Percentiles rank a stretch among this genome's conserved stretches.
Evolutionary conservation across 2,113 vertebrate species (phyloP).

Genomic region (Probosciger aterrimus): DNA sequence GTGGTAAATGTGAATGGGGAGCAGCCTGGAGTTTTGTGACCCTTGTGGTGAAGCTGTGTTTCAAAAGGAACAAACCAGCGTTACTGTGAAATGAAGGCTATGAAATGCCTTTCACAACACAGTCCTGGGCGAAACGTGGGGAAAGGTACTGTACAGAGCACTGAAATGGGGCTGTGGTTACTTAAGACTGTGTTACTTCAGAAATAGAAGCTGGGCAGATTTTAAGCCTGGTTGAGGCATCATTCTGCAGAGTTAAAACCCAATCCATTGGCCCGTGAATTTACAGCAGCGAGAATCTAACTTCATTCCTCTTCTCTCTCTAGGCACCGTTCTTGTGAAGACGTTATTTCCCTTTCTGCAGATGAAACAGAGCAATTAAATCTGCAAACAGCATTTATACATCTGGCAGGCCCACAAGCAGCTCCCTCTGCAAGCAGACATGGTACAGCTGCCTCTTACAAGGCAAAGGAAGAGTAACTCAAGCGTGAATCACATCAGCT

Average conservation of each 20-base stretch:
- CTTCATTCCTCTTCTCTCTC: not conserved
- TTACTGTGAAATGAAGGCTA: not conserved
- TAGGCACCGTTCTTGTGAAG: not conserved
- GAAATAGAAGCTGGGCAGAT: not conserved
- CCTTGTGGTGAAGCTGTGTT: fast-evolving
- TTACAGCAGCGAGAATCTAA: not conserved
- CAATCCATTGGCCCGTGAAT: not conserved
- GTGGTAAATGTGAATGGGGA: not conserved
- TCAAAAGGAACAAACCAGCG: not conserved
- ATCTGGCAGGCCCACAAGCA: not conserved
- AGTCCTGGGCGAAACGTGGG: not conserved
- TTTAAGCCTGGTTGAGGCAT: not conserved
- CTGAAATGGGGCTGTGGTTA: not conserved
- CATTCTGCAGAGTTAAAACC: not conserved
- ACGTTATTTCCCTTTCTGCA: not conserved
- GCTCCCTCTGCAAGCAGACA: not conserved
- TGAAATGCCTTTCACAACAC: not conserved
- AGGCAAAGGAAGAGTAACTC: not conserved
- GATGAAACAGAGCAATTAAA: not conserved
- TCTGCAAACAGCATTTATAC: not conserved
- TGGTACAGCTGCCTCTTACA: not conserved
- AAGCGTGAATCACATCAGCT: not conserved
- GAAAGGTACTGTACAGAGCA: not conserved
- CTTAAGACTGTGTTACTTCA: not conserved
- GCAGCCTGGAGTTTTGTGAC: not conserved